Conservation (phyloP, 2,888 invertebrate genomes). For the Tridacna gigas region DNA sequence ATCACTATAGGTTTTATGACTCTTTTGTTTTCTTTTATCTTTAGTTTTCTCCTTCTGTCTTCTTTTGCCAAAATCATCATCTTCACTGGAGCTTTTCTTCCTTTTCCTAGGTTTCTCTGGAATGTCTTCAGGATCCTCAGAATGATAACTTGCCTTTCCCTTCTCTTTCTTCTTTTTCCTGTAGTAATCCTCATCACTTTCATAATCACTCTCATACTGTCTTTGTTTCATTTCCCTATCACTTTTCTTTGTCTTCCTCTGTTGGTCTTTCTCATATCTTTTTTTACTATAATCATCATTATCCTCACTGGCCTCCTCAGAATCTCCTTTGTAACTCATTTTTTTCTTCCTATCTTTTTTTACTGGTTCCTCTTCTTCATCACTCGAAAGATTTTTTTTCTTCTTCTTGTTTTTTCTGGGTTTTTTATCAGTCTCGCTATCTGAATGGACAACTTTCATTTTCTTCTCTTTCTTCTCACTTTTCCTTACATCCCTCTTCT, state of each 20-base stretch:
- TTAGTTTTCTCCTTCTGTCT: conserved; percentile 19
- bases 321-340: conserved; percentile 21
- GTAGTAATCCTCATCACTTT: conserved; percentile 31
- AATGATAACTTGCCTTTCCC: conserved; percentile 7
- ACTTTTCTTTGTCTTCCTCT: background rate
- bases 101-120: conserved; percentile 33
- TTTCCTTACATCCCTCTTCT: conserved; percentile 43
- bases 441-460: conserved; percentile 26
- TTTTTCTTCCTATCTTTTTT: conserved; percentile 36
- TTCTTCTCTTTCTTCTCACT: conserved; percentile 56
- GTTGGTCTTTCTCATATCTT: conserved; percentile 11
- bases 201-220: conserved; percentile 17
- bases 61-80: conserved; percentile 7
- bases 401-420: conserved; percentile 38
- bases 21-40: conserved; percentile 38
- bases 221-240: background rate
- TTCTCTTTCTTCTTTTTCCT: conserved; percentile 24
- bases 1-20: conserved; percentile 28
- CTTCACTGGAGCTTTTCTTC: conserved; percentile 12
- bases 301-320: conserved; percentile 41
- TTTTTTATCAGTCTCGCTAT: conserved; percentile 24
- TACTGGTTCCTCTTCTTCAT: conserved; percentile 16
- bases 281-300: conserved; percentile 25
- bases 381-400: conserved; percentile 25
- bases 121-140: conserved; percentile 36